Base-by-base conservation (phyloP, 2,113 vertebrate species). In the Clinocottus analis region DNA sequence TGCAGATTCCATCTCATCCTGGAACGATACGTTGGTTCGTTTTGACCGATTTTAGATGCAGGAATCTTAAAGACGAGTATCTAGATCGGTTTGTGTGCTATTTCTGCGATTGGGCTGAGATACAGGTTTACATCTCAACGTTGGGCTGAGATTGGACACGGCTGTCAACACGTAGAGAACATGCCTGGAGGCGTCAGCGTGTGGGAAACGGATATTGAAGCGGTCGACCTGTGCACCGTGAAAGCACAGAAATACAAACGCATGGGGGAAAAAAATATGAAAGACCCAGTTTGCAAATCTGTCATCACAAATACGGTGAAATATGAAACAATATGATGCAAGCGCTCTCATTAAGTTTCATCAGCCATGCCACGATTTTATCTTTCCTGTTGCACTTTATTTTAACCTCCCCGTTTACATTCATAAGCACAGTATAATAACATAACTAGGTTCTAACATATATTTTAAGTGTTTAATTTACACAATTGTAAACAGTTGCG, bases 1-100 rank as follows among this genome's bases (percentile, higher is more conserved):
- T 85, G 62, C 73, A 74, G 85, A 87, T 90, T 86, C 77, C 61
- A 61, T 84, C 72, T 80, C 69, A 49, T 56, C 70, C 82, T 68
- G 63, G 72, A 82, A 91, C 84, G 82, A 85, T 67, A 75, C 62
- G 39, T n/a, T 62, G 63, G 19, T 64, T 70, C 84, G 58, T 39
- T 29, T 35, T 13, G 37, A 55, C 51, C 1, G 74, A 85, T 87
- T 87, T 62, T 76, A 80, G 72, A 78, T 51, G 68, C 51, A 45
- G 17, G 31, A 63, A 13, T 51, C 67, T 73, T 37, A 75, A 86
- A 55, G 63, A 60, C 7, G 45, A 69, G 1, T 59, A 45, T 69
- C 66, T 41, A 27, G n/a, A 79, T 72, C 2, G 3, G 60, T 77
- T 67, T 23, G 9, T 1, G 23, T 27, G 60, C 58, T 43, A 49